These are phyloP conservation scores for Ormyrus thymus DNA, from an alignment of 2,888 invertebrate genomes.

Conservation along the genomic window DNA sequence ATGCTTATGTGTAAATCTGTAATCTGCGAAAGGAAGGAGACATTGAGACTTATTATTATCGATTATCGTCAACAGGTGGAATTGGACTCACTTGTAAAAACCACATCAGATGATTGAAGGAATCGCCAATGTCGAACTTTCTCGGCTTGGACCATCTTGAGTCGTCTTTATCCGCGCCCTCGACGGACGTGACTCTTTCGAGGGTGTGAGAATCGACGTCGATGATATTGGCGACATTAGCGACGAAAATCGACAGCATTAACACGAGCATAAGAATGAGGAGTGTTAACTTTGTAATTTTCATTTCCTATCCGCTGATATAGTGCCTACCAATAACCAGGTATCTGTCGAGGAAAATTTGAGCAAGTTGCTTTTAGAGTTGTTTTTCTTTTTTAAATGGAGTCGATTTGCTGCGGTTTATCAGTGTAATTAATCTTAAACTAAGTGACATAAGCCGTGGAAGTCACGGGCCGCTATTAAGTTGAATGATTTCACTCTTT, in stretches of 20 bases:
- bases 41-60: too few species aligned
- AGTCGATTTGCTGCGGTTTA: too few species aligned
- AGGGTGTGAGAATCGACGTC: conserved; percentile 76
- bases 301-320: conserved; percentile 76
- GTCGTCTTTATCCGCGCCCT: conserved; percentile 49
- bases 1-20: conserved; percentile 93
- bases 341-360: conserved; percentile 21
- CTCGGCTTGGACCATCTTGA: conserved; percentile 62
- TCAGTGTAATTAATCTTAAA: too few species aligned
- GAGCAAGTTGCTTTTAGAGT: too few species aligned
- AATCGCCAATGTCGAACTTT: conserved; percentile 76
- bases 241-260: conserved; percentile 82
- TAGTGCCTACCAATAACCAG: conserved; percentile 21
- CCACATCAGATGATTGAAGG: conserved; percentile 82
- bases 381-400: too few species aligned
- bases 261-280: conserved; percentile 80
- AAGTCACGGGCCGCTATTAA: too few species aligned
- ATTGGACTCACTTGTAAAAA: conserved; percentile 82
- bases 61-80: not conserved
- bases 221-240: conserved; percentile 82
- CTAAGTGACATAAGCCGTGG: too few species aligned
- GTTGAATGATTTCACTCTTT: too few species aligned
- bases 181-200: conserved; percentile 56
- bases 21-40: conserved; percentile 78
- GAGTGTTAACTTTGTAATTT: conserved; percentile 80